Evolutionary conservation across 2,888 invertebrate species (phyloP), one percentile per base, ranked within the genome.

Genomic region (Hirtodrosophila histrioides): DNA sequence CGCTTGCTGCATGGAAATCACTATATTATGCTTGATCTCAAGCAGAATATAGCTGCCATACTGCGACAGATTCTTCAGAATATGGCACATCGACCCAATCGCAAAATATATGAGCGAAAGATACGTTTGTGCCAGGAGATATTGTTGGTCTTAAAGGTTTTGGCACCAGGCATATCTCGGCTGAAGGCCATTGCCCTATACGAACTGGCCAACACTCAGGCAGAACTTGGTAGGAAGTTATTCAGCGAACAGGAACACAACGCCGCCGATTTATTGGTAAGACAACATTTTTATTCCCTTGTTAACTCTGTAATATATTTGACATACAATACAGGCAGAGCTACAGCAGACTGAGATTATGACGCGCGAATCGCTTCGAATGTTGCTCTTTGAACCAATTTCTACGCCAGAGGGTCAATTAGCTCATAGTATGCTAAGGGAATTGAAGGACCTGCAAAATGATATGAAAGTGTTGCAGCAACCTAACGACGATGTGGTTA

Each of bases 351-450:
- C 94, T 0, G 94, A 94, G 81, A 90, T 89, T 58, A 92, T 93
- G 80, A 89, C 95, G 23, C 94, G 94, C 75, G 93, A 93, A 68
- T 92, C 95, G 0, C 89, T 95, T 31, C 93, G 93, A 72, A 94
- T 94, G 93, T 89, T 96, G 9, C 92, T 96, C 17, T 93, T 95
- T 64, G 96, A 96, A 89, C 95, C 96, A 0, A 91, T 93, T 0
- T 93, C 93, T 33, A 95, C 95, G 12, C 95, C 95, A 0, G 96
- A 96, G 90, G 96, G 96, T 0, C 92, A 93, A 78, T 88, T 96
- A 27, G 94, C 95, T 4, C 94, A 93, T 51, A 94, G 93, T 71
- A 95, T 95, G n/a, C 89, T 95, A 12, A 93, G 93, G 60, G 94
- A 95, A 77, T 92, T 95, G 56, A 93, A 94, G 81, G 92, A 93